phyloP scores from a whole-genome alignment of 2,888 invertebrate genomes.

The Sarcophaga carnaria region DNA sequence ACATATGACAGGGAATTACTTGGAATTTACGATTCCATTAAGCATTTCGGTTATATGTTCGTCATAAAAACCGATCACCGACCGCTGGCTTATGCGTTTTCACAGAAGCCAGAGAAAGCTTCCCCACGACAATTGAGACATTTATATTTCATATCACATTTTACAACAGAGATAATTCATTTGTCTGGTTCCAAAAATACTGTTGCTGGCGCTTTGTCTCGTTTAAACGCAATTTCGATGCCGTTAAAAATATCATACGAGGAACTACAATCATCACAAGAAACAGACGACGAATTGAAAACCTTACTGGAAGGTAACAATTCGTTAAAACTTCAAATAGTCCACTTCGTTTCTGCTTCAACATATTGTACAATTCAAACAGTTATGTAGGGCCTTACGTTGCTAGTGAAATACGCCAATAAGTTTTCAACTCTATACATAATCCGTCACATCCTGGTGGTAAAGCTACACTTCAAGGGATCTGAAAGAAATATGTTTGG shows the following conservation, averaged over 20 bases:
- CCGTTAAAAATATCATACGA: conserved; percentile 19
- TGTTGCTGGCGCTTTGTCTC: conserved; percentile 71
- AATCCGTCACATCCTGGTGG: background rate
- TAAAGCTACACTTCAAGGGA: background rate
- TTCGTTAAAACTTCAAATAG: conserved; percentile 26
- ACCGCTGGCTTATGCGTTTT: conserved; percentile 61
- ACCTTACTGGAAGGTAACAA: conserved; percentile 19
- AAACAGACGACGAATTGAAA: conserved; percentile 42
- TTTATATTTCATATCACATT: conserved; percentile 73
- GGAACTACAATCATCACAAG: conserved; percentile 13
- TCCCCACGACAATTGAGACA: conserved; percentile 77
- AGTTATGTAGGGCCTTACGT: background rate
- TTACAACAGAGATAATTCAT: conserved; percentile 42
- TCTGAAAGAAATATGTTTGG: background rate
- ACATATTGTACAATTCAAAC: conserved; percentile 22
- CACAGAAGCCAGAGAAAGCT: conserved; percentile 73
- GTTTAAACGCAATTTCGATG: conserved; percentile 38
- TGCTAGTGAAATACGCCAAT: background rate
- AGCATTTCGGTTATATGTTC: conserved; percentile 41
- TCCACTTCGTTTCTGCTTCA: conserved; percentile 12
- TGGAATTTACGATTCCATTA: conserved; percentile 56
- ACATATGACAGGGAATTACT: conserved; percentile 63
- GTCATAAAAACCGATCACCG: conserved; percentile 69
- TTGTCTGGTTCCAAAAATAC: conserved; percentile 64
- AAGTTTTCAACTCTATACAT: conserved; percentile 11